phyloP scores from a whole-genome alignment of 2,888 invertebrate species.

The Polietes domitor region DNA sequence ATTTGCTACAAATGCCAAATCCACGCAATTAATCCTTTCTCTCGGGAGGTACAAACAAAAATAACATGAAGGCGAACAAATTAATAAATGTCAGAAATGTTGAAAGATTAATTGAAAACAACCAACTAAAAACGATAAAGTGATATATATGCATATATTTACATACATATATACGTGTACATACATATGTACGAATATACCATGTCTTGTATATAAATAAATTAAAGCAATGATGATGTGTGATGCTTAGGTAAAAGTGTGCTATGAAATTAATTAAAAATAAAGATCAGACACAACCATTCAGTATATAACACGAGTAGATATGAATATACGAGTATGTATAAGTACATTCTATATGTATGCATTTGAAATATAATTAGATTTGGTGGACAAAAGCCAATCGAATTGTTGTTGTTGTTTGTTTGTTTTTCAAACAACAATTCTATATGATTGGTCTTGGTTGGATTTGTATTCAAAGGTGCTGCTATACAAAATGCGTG shows the following conservation, averaged over 20 bases:
- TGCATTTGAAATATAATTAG: background rate
- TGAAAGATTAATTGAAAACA: background rate
- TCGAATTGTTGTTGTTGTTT: background rate
- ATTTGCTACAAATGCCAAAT: background rate
- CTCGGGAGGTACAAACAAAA: background rate
- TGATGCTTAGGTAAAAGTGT: background rate
- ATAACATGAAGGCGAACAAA: background rate
- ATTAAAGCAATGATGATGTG: background rate
- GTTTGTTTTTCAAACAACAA: background rate
- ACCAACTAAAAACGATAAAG: background rate
- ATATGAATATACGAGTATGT: background rate
- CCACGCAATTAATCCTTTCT: background rate
- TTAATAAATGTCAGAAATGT: background rate
- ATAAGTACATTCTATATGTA: background rate
- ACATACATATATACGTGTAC: background rate
- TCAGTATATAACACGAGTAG: background rate
- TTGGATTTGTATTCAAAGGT: constrained; percentile 43
- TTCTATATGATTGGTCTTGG: constrained; percentile 4
- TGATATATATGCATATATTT: background rate
- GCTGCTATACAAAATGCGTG: constrained; percentile 64
- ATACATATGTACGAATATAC: background rate
- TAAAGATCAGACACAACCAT: background rate
- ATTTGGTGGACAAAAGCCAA: background rate
- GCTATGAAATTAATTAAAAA: background rate
- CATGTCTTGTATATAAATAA: background rate